These are phyloP conservation scores for Epizoanthus illoricatus DNA, from an alignment of 92 coral and sea anemone species.

Conservation along the genomic window DNA sequence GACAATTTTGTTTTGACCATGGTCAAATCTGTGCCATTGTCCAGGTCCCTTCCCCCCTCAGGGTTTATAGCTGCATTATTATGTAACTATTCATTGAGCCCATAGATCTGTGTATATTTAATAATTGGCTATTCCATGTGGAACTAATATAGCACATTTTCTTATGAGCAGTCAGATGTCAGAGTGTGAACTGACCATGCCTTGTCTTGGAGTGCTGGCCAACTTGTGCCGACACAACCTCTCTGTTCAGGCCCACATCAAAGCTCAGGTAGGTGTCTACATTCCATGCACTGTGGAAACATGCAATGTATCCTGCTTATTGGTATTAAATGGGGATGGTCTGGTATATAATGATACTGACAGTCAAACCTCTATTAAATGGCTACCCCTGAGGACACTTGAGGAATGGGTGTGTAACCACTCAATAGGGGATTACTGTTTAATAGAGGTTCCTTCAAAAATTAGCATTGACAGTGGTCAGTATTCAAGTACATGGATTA, in stretches of 20 bases:
- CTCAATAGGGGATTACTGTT: too few species aligned
- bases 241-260: conserved; percentile 95
- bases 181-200: conserved; percentile 89
- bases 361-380: too few species aligned
- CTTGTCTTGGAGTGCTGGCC: conserved; percentile 91
- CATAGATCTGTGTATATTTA: neutral
- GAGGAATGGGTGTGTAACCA: too few species aligned
- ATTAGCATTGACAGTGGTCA: too few species aligned
- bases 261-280: conserved; percentile 86
- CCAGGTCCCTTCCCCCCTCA: too few species aligned
- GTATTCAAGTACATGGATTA: too few species aligned
- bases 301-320: neutral
- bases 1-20: too few species aligned
- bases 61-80: too few species aligned
- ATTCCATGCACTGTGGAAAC: neutral
- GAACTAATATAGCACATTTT: neutral
- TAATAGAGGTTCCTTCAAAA: too few species aligned
- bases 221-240: conserved; percentile 94
- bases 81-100: conserved; percentile 9
- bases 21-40: too few species aligned
- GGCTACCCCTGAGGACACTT: too few species aligned
- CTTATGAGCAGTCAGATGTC: conserved; percentile 64
- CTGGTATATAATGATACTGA: neutral
- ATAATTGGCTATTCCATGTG: neutral
- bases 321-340: neutral